phyloP scores from a whole-genome alignment of 2,113 vertebrate species.

The Noturus placidus region DNA sequence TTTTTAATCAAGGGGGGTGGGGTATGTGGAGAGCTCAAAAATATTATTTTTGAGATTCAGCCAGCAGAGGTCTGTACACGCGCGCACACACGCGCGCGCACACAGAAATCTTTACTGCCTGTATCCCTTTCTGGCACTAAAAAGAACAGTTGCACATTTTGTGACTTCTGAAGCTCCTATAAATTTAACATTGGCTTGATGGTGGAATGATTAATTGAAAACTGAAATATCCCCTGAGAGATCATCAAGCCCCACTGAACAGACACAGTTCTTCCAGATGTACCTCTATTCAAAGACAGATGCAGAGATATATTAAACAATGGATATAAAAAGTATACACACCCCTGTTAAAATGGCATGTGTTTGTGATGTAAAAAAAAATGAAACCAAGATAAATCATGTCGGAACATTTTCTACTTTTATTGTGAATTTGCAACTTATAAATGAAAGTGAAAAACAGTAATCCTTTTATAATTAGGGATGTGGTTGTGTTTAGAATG shows the following conservation, averaged over 20 bases:
- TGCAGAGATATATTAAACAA: background rate
- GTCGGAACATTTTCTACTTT: too few relatives aligned
- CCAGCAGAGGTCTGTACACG: constrained; percentile 36
- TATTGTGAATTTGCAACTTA: too few relatives aligned
- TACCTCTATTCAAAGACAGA: background rate
- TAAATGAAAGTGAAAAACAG: too few relatives aligned
- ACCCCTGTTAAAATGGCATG: too few relatives aligned
- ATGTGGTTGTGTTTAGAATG: too few relatives aligned
- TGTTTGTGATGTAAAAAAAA: too few relatives aligned
- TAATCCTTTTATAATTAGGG: too few relatives aligned
- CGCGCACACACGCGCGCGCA: background rate
- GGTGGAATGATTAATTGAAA: background rate
- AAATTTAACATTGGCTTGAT: constrained; percentile 10
- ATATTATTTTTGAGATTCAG: background rate
- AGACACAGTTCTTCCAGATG: constrained; percentile 8
- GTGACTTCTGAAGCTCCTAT: background rate
- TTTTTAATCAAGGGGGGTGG: too few relatives aligned
- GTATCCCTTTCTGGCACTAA: constrained; percentile 16
- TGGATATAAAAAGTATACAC: too few relatives aligned
- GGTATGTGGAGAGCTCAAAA: too few relatives aligned
- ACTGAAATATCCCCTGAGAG: background rate
- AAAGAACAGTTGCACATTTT: constrained; percentile 18
- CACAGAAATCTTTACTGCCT: background rate
- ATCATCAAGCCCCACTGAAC: background rate
- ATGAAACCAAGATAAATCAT: too few relatives aligned